Conservation (phyloP, 2,797 vertebrate genomes). For the Gambelia wislizenii region DNA sequence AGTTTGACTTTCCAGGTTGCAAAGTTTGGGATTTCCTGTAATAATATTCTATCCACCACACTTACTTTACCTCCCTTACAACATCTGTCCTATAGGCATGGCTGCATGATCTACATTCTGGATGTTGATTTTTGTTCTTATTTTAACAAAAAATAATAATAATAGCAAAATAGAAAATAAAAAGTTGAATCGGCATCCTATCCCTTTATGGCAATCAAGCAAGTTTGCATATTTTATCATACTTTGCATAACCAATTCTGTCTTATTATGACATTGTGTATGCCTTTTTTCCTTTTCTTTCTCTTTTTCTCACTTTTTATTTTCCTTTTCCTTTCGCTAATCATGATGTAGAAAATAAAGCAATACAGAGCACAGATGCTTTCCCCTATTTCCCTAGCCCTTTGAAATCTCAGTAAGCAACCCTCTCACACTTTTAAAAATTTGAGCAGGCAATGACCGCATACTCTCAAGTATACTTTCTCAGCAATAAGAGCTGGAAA, state of each 20-base stretch:
- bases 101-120: not conserved
- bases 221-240: not conserved
- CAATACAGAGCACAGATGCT: not conserved
- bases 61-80: not conserved
- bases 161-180: not conserved
- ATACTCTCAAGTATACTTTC: too few species aligned
- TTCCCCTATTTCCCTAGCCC: too few species aligned
- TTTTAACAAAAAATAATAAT: not conserved
- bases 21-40: not conserved
- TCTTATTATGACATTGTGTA: too few species aligned
- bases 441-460: not conserved
- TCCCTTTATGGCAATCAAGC: not conserved
- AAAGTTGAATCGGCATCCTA: not conserved
- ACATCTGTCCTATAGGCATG: not conserved
- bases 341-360: not conserved
- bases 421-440: not conserved
- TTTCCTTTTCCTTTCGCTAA: not conserved
- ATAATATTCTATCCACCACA: too few species aligned
- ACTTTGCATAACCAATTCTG: not conserved
- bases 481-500: not conserved
- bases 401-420: not conserved
- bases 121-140: not conserved
- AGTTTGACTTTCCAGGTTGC: not conserved
- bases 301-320: not conserved
- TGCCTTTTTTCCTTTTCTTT: too few species aligned